Evolutionary conservation across 2,888 invertebrate genomes (phyloP), one percentile per base, ranked within the genome.

Genomic region (Hemicrepidius hirtus): DNA sequence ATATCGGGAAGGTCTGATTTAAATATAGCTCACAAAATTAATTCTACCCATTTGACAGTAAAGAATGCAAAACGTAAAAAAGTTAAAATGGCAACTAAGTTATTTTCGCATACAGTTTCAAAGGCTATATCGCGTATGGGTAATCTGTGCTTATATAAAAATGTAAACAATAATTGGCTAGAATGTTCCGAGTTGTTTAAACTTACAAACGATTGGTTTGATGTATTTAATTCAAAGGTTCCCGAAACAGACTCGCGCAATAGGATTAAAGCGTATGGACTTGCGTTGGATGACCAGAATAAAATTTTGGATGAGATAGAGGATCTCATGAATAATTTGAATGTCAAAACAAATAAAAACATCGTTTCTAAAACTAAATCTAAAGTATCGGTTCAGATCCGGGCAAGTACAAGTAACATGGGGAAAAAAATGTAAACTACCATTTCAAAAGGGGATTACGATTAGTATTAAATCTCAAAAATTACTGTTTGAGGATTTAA

Each of bases 161-260:
- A 9, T 10, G 21, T 16, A 1, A 24, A n/a, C 28, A 28, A 41
- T 16, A 41, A 60, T 13, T 60, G 60, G 41, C 3, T 21, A 5
- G 60, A 60, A 60, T 60, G 60, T 28, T 18, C 60, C 20, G 1
- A 40, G 7, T 60, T 60, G 3, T 20, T 20, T n/a, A 59, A 59
- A 37, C 9, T 3, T 5, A 37, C 35, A 16, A 59, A 40, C 16
- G 18, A 59, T 9, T 77, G 77, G 77, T 76, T 76, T 44, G 76
- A 76, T 64, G 16, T 76, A 24, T 76, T 76, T 18, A 75, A 76
- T 32, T 37, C 71, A 1, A 71, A 62, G 57, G 32, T 68, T 1
- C 55, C 70, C 18, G 18, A 16, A 37, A 65, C 64, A 21, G 75
- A 77, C 28, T 71, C 62, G 0, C 55, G 68, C 16, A 40, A 50